phyloP scores from a whole-genome alignment of 2,113 vertebrate species.

The Octodon degus region DNA sequence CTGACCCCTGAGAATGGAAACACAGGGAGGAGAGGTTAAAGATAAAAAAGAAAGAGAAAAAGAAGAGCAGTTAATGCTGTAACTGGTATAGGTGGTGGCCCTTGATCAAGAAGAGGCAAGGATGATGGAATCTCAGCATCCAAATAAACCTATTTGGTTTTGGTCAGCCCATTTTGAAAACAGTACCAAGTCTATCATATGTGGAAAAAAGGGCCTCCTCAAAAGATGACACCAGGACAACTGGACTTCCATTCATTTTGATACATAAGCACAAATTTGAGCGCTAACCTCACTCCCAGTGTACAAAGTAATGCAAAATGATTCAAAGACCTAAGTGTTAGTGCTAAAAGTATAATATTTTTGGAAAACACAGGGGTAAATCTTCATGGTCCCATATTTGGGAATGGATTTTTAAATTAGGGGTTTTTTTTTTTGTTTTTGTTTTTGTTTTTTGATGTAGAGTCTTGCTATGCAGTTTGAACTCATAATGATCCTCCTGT shows the following conservation, averaged over 20 bases:
- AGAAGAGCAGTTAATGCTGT: slow-evolving; percentile 44
- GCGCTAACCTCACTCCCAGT: accelerated
- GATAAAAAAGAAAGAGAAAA: slow-evolving; percentile 43
- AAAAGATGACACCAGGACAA: accelerated
- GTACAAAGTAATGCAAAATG: background rate
- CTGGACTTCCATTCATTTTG: background rate
- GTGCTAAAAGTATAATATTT: background rate
- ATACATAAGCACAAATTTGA: accelerated
- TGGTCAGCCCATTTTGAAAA: accelerated
- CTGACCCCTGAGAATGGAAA: slow-evolving; percentile 89
- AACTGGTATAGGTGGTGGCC: too few species aligned
- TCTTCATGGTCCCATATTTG: background rate
- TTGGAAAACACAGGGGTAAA: background rate
- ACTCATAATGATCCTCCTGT: too few species aligned
- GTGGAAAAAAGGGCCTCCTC: background rate
- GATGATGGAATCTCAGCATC: background rate
- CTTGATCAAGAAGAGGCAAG: background rate
- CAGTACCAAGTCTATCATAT: accelerated
- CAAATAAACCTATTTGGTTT: accelerated
- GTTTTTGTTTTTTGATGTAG: too few species aligned
- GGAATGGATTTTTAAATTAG: background rate
- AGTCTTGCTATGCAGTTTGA: too few species aligned
- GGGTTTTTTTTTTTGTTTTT: too few species aligned
- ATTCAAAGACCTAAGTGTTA: background rate
- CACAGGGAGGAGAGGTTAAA: background rate